Conservation (phyloP, 2,113 vertebrate species). For the Nyctibius bracteatus region DNA sequence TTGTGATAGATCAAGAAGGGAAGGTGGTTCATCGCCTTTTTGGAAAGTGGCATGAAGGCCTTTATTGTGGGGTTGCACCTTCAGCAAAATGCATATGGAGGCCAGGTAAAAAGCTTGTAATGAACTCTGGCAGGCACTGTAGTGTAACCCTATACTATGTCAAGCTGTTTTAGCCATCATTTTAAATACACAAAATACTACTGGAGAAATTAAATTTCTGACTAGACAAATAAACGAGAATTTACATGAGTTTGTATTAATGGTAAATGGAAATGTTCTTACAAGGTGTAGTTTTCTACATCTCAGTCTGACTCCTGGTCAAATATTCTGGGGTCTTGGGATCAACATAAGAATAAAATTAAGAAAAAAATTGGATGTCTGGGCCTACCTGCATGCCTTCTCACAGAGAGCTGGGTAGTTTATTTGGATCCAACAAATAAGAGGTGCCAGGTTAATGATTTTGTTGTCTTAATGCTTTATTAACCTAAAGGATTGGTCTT, state of each 20-base stretch:
- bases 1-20: slow-evolving; percentile 96
- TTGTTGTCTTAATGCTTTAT: not conserved
- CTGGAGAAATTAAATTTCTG: not conserved
- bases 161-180: not conserved
- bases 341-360: not conserved
- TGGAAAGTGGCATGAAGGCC: slow-evolving; percentile 97
- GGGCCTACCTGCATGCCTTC: not conserved
- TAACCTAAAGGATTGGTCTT: not conserved
- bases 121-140: not conserved
- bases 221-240: not conserved
- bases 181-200: not conserved
- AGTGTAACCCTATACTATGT: not conserved
- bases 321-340: not conserved
- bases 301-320: not conserved
- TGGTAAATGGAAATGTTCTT: not conserved
- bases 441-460: not conserved
- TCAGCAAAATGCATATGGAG: slow-evolving; percentile 98
- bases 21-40: slow-evolving; percentile 95
- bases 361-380: not conserved
- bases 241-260: not conserved
- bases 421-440: not conserved
- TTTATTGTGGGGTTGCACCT: slow-evolving; percentile 93
- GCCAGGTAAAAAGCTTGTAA: slow-evolving; percentile 78
- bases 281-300: not conserved
- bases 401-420: not conserved